A percentile compares a stretch with the other conserved stretches of the same genome.
Conservation (phyloP, 37 sponge, comb jelly and placozoan species). For the Beroe forskalii region DNA sequence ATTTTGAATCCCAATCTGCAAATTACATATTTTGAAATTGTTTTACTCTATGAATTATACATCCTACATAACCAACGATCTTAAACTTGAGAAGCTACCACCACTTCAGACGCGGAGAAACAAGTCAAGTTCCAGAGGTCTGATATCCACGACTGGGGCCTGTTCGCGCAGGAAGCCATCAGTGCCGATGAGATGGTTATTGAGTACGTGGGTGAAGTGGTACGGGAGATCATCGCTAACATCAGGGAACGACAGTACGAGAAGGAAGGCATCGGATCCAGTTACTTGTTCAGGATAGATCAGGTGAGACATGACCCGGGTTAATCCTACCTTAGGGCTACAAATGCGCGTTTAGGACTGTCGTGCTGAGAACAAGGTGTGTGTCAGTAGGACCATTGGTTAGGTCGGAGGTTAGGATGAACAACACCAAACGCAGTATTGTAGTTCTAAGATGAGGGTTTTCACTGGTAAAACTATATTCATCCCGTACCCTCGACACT, state of each 20-base stretch:
- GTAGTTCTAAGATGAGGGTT: not conserved
- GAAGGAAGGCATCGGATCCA: conserved; percentile 95
- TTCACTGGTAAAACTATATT: not conserved
- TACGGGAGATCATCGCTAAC: conserved; percentile 86
- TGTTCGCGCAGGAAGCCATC: conserved; percentile 94
- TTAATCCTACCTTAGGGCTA: no score
- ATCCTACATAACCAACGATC: no score
- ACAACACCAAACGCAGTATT: no score
- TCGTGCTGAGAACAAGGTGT: no score
- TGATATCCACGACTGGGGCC: conserved; percentile 97
- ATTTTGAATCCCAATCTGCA: no score
- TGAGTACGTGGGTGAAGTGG: conserved; percentile 94
- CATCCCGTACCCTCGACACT: not conserved
- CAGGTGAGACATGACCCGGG: conserved; percentile 62
- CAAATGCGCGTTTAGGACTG: no score
- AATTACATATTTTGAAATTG: no score
- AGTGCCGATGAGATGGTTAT: conserved; percentile 99
- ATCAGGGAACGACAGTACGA: conserved; percentile 89
- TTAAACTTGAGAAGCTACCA: no score
- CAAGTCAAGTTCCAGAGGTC: conserved; percentile 91
- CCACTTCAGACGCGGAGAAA: conserved; percentile 82
- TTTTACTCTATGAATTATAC: no score
- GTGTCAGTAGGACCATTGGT: no score
- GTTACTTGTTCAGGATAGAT: conserved; percentile 96
- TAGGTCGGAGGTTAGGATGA: no score